phyloP scores from a whole-genome alignment of 2,888 invertebrate genomes.

The Drosophila heteroneura region DNA sequence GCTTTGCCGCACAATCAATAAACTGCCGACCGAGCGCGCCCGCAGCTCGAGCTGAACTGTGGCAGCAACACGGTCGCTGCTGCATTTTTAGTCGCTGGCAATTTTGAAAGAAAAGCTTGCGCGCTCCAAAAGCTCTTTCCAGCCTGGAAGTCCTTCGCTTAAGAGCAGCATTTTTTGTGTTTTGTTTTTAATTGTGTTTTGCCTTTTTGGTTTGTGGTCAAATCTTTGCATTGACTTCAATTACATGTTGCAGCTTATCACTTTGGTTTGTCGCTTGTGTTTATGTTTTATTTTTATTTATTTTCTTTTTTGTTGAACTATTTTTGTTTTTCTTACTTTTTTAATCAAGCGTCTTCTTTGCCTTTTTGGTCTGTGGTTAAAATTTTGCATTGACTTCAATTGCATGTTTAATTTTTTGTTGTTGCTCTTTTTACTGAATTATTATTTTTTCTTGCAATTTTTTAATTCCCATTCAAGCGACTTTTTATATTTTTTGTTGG shows the following conservation, averaged over 20 bases:
- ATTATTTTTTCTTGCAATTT: not conserved
- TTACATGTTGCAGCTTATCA: not conserved
- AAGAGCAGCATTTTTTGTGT: conserved; percentile 2
- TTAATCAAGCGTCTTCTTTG: not conserved
- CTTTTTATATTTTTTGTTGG: not conserved
- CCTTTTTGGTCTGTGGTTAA: not conserved
- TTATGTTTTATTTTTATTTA: not conserved
- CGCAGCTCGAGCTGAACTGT: conserved; percentile 77
- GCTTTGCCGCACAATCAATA: conserved; percentile 36
- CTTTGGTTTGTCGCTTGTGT: not conserved
- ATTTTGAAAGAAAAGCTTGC: conserved; percentile 22
- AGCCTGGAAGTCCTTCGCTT: conserved; percentile 45
- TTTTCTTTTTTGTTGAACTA: not conserved
- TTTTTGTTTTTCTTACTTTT: not conserved
- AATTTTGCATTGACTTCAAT: not conserved
- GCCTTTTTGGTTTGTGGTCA: not conserved
- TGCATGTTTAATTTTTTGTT: not conserved
- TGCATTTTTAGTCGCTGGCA: conserved; percentile 43
- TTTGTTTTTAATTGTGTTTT: not conserved
- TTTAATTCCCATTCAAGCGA: not conserved
- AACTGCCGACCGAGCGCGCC: conserved; percentile 63
- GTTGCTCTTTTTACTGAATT: not conserved
- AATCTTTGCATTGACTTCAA: not conserved
- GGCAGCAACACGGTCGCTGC: conserved; percentile 28
- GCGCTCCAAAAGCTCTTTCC: conserved; percentile 52